A percentile compares a stretch with the other conserved stretches of the same genome.
These are phyloP conservation scores for Lampris megalopsis DNA, from an alignment of 2,113 vertebrate genomes.

Conservation along the genomic window DNA sequence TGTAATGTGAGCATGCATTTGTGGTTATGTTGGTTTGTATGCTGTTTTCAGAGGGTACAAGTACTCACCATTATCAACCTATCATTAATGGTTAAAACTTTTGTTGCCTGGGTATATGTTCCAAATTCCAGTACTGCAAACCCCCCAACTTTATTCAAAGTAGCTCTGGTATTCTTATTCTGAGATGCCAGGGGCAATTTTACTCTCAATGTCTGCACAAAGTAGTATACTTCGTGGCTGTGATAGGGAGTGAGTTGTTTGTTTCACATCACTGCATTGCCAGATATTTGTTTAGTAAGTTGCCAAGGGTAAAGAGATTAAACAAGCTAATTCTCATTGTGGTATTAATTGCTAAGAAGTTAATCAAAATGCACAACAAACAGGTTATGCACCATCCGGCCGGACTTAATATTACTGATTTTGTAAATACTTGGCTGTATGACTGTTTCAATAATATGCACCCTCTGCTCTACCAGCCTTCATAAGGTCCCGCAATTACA, in stretches of 20 bases:
- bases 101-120: constrained; percentile 3
- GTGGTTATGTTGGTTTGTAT: neutral
- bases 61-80: constrained; percentile 23
- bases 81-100: constrained; percentile 16
- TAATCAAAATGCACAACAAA: constrained; percentile 79
- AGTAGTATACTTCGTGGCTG: constrained; percentile 49
- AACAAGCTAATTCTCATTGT: constrained; percentile 74
- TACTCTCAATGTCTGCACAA: constrained; percentile 38
- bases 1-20: constrained; percentile 18
- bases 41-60: neutral
- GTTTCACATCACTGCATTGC: constrained; percentile 64
- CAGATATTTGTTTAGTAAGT: constrained; percentile 79
- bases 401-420: constrained; percentile 70
- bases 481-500: constrained; percentile 60
- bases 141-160: neutral
- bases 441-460: constrained; percentile 58
- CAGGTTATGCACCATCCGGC: constrained; percentile 51
- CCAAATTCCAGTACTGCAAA: constrained; percentile 15
- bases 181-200: constrained; percentile 53
- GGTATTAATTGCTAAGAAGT: constrained; percentile 80
- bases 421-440: constrained; percentile 73
- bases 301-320: constrained; percentile 74
- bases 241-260: constrained; percentile 64
- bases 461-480: constrained; percentile 45
- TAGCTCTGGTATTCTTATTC: constrained; percentile 28